phyloP scores from a whole-genome alignment of 2,888 invertebrate genomes.

The Netelia inedita region DNA sequence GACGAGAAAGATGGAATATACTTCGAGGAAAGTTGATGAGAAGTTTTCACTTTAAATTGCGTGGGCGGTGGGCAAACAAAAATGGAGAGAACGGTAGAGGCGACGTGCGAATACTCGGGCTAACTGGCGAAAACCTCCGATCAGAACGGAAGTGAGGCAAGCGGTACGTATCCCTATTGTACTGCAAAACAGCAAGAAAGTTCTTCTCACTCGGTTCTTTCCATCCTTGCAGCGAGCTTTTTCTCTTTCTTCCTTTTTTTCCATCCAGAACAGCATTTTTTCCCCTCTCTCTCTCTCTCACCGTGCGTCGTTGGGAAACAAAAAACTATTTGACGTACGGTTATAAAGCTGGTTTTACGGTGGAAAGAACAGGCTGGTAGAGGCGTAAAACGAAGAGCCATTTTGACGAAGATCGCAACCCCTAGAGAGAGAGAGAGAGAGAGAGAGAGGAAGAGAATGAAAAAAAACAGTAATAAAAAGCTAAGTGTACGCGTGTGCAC shows the following conservation, averaged over 20 bases:
- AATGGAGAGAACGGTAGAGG: constrained; percentile 13
- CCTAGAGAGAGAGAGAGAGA: neutral
- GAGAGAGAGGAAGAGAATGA: neutral
- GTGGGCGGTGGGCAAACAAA: constrained; percentile 22
- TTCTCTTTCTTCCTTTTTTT: constrained; percentile 1
- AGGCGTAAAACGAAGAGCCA: constrained; percentile 21
- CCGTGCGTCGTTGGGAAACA: constrained; percentile 12
- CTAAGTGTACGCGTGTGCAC: neutral
- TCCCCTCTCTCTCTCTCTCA: neutral
- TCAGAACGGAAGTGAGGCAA: constrained; percentile 40
- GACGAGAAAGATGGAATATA: constrained; percentile 18
- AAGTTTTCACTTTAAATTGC: constrained; percentile 37
- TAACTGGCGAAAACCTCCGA: constrained; percentile 53
- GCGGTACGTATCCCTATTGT: constrained; percentile 47
- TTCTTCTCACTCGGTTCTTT: neutral
- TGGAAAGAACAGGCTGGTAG: constrained; percentile 13
- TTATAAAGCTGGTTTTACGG: constrained; percentile 43
- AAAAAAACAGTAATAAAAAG: neutral
- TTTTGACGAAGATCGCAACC: neutral
- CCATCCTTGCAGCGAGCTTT: constrained; percentile 2
- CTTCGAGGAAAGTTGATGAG: neutral
- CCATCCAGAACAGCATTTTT: neutral
- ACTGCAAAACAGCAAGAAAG: constrained; percentile 58
- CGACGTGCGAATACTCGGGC: constrained; percentile 34
- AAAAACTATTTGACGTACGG: neutral